Evolutionary conservation across 2,888 invertebrate species (phyloP), one percentile per base, ranked within the genome.

Genomic region (Tetranychus piercei): DNA sequence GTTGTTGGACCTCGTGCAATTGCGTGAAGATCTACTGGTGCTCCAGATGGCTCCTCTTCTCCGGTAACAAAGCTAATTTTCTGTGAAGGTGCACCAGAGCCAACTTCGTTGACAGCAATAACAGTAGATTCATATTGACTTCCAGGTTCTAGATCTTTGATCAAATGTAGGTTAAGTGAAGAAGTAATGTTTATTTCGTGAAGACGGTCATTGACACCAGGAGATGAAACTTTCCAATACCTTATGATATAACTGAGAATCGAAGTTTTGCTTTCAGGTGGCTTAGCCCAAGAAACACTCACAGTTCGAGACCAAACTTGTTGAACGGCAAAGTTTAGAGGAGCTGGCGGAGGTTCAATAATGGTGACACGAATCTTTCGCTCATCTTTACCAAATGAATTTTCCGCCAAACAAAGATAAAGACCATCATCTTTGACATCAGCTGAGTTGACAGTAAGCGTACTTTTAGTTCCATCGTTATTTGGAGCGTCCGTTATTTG

Each of bases 61-160:
- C 79, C 78, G 0, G 79, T 79, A 6, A 76, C 71, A 55, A 79
- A 78, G 1, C 75, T 74, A 3, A 79, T 75, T 3, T 77, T 75
- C 23, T 77, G 77, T 9, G 79, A 78, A 1, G 79, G 77, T 44
- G 77, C 76, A 15, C 79, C 77, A 9, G 77, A 69, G 0, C 79
- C 79, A 18, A 79, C 79, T 7, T 79, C 78, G 65, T 79, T 79
- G 71, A 79, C 79, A 15, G 79, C 79, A 22, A 79, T 76, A 11
- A 79, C 75, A 20, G 77, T 76, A 69, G 78, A 67, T 7, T 77
- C 78, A 64, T 79, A 79, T 18, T 77, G 75, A 8, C 76, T 74
- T 20, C 79, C 79, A 5, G 79, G 79, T 44, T 76, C 74, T 1
- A 79, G 74, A 72, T 79, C 77, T 73, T 78, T 78, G 1, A 79